Evolutionary conservation across 1,140 invertebrate species (phyloP).

Genomic region (Parasteatoda tepidariorum): DNA sequence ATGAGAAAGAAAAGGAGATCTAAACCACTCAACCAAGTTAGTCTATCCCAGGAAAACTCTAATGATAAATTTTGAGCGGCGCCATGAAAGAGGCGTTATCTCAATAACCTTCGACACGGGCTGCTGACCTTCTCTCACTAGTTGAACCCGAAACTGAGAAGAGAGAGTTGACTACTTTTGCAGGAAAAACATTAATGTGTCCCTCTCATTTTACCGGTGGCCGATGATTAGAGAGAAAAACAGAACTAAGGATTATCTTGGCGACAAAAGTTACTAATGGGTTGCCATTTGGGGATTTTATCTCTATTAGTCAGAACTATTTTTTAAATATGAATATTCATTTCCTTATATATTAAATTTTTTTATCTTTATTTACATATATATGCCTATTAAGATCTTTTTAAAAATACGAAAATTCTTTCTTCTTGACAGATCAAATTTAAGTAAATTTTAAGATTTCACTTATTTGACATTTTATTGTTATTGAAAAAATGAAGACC

Average conservation of each 20-base stretch:
- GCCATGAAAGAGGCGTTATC: slow-evolving; percentile 31
- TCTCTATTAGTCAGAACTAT: too few relatives aligned
- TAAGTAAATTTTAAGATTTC: too few relatives aligned
- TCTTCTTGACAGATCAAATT: too few relatives aligned
- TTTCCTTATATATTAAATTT: too few relatives aligned
- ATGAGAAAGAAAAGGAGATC: too few relatives aligned
- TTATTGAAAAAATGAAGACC: too few relatives aligned
- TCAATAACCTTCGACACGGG: slow-evolving; percentile 13
- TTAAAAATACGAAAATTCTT: too few relatives aligned
- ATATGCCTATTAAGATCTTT: too few relatives aligned
- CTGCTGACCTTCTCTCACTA: not conserved
- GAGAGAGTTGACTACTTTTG: not conserved
- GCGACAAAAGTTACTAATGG: not conserved
- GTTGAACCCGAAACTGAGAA: not conserved
- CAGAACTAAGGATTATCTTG: slow-evolving; percentile 6
- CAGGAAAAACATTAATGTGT: not conserved
- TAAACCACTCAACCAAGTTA: too few relatives aligned
- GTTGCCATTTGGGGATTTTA: slow-evolving; percentile 10
- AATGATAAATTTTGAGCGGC: not conserved
- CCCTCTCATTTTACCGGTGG: slow-evolving; percentile 37
- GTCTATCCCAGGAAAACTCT: not conserved
- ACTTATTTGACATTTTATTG: too few relatives aligned
- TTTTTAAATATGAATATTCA: too few relatives aligned
- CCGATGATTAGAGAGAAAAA: not conserved
- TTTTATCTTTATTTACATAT: too few relatives aligned